These are phyloP conservation scores for Aramus guarauna DNA, from an alignment of 2,113 vertebrate species.

Conservation along the genomic window DNA sequence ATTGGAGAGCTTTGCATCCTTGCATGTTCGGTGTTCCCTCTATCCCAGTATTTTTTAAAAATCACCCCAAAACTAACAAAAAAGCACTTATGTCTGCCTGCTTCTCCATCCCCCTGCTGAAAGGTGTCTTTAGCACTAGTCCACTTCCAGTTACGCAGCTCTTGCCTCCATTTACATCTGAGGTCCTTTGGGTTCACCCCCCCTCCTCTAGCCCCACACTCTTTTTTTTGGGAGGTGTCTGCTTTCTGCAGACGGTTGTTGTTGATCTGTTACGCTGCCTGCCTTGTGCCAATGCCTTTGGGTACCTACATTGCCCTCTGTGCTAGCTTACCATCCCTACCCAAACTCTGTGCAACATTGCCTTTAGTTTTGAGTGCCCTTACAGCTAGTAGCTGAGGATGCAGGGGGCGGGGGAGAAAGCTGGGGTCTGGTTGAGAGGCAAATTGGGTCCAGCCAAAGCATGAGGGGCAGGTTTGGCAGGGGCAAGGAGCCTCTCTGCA, in stretches of 20 bases:
- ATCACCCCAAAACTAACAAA: not conserved
- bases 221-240: not conserved
- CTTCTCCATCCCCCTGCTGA: not conserved
- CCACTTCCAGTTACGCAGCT: not conserved
- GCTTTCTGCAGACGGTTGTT: not conserved
- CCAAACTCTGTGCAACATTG: not conserved
- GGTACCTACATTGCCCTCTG: fast-evolving
- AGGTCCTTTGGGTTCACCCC: fast-evolving
- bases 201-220: too few relatives aligned
- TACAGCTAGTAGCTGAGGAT: not conserved
- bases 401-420: not conserved
- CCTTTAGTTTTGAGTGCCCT: not conserved
- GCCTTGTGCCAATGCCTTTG: not conserved
- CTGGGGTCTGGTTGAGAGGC: not conserved
- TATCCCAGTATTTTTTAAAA: not conserved
- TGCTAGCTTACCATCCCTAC: not conserved
- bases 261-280: not conserved
- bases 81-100: not conserved
- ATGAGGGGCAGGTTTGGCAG: not conserved
- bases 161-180: not conserved
- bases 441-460: not conserved
- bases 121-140: not conserved
- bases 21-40: not conserved
- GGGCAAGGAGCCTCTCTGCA: not conserved
- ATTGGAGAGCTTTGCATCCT: not conserved